Evolutionary conservation across 2,888 invertebrate genomes (phyloP), one percentile per base, ranked within the genome.

Genomic region (Drosophila anomalata): DNA sequence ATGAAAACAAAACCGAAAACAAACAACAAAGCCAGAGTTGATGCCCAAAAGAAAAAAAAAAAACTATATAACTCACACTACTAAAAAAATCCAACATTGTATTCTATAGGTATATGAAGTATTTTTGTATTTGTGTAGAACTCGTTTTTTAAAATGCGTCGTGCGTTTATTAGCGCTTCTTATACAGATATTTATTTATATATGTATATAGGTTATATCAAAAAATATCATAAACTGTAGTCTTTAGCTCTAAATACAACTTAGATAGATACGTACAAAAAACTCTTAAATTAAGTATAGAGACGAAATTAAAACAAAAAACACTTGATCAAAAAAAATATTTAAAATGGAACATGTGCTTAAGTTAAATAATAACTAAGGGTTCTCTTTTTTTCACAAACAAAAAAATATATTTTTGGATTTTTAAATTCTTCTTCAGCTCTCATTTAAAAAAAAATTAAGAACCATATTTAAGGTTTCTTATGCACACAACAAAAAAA

Each of bases 61-160:
- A 14, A 52, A 11, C 14, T 17, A 53, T 24, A 53, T 7, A 41
- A 41, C 52, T 8, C 22, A 22, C 12, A 42, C 44, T 20, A 44
- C 12, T 17, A 14, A 2, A 22, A 22, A 44, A 42, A 20, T 20
- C 44, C 20, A 44, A 11, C 54, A 53, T 63, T 51, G 42, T 14
- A 14, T 24, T 39, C n/a, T 5, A 14, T 33, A 5, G 33, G 20
- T 22, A 17, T 39, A 17, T 17, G 11, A 2, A 33, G 20, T 58
- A 36, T 22, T 11, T 8, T 2, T 48, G 61, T 61, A 62, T 62
- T 62, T 62, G 68, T 46, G 55, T 65, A 68, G 56, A 65, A 67
- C 56, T 57, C 50, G 66, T 67, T 67, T 67, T 79, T 80, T 58
- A 46, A 75, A 79, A 80, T 85, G 82, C 72, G 79, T 79, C 55